These are phyloP conservation scores for Biston betularia DNA, from an alignment of 2,888 invertebrate species.

Conservation along the genomic window DNA sequence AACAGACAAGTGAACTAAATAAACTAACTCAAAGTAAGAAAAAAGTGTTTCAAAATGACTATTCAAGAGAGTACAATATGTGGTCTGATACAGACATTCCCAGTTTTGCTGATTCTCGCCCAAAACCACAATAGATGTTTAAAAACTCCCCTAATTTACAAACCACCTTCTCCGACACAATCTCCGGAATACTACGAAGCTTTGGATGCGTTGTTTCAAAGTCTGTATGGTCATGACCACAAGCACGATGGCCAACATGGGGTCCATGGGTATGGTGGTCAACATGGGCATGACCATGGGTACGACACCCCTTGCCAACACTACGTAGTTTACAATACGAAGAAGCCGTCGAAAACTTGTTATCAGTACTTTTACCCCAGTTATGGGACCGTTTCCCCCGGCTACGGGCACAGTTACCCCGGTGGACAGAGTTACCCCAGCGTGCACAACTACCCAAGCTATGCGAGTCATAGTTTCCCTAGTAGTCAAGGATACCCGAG, in stretches of 20 bases:
- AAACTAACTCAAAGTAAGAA: neutral
- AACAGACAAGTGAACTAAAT: constrained; percentile 12
- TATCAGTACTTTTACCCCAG: constrained; percentile 47
- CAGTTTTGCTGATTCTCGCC: constrained; percentile 73
- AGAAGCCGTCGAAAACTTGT: constrained; percentile 43
- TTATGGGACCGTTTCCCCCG: constrained; percentile 24
- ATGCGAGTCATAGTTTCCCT: neutral
- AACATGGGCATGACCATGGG: constrained; percentile 29
- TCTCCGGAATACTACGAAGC: constrained; percentile 79
- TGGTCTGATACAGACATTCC: constrained; percentile 73
- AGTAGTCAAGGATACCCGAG: constrained; percentile 3
- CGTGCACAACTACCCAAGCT: constrained; percentile 42
- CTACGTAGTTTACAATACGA: constrained; percentile 21
- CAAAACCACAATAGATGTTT: constrained; percentile 73
- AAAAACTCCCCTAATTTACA: constrained; percentile 72
- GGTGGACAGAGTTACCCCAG: constrained; percentile 15
- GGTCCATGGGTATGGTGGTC: constrained; percentile 35
- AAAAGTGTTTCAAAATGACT: constrained; percentile 60
- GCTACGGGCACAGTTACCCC: constrained; percentile 23
- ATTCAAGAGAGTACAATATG: constrained; percentile 70
- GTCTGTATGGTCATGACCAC: constrained; percentile 57
- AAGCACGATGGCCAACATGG: constrained; percentile 40
- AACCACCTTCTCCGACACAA: constrained; percentile 73
- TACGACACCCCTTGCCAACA: constrained; percentile 27
- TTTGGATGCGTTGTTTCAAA: constrained; percentile 70